A percentile compares a stretch with the other conserved stretches of the same genome.
phyloP scores from a whole-genome alignment of 2,888 invertebrate species.

The Cabera pusaria region DNA sequence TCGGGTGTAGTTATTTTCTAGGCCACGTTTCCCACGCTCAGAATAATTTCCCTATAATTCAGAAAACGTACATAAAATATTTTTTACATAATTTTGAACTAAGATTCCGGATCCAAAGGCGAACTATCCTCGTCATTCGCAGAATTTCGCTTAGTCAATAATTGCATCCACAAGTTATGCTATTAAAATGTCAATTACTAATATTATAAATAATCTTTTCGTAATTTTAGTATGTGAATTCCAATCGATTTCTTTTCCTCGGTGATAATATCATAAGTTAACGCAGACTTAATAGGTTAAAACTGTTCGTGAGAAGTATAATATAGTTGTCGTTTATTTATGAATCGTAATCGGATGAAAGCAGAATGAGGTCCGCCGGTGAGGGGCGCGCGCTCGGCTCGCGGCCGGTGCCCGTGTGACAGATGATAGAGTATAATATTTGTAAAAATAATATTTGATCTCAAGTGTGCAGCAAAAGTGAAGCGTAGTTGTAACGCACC shows the following conservation, averaged over 20 bases:
- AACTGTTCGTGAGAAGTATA: constrained; percentile 69
- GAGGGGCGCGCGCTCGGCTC: constrained; percentile 41
- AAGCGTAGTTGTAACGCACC: constrained; percentile 67
- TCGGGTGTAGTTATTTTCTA: constrained; percentile 53
- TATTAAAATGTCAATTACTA: constrained; percentile 67
- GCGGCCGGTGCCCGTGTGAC: constrained; percentile 70
- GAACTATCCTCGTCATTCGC: too few species aligned
- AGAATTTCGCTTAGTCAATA: constrained; percentile 38
- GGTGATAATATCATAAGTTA: constrained; percentile 26
- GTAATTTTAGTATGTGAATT: constrained; percentile 30
- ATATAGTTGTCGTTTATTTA: constrained; percentile 71
- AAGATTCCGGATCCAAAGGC: too few species aligned
- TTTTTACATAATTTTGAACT: constrained; percentile 13
- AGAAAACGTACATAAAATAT: constrained; percentile 15
- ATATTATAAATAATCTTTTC: constrained; percentile 38
- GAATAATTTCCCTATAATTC: not conserved
- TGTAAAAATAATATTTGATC: constrained; percentile 81
- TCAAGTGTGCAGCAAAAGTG: constrained; percentile 82
- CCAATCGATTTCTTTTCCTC: constrained; percentile 23
- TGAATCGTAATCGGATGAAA: constrained; percentile 29
- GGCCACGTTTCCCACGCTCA: constrained; percentile 28
- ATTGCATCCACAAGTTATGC: constrained; percentile 47
- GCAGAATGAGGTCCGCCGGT: constrained; percentile 26
- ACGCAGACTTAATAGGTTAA: constrained; percentile 38
- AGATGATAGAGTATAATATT: constrained; percentile 74